Base-by-base conservation (phyloP, 2,113 vertebrate species). In the Elanus axillaris region DNA sequence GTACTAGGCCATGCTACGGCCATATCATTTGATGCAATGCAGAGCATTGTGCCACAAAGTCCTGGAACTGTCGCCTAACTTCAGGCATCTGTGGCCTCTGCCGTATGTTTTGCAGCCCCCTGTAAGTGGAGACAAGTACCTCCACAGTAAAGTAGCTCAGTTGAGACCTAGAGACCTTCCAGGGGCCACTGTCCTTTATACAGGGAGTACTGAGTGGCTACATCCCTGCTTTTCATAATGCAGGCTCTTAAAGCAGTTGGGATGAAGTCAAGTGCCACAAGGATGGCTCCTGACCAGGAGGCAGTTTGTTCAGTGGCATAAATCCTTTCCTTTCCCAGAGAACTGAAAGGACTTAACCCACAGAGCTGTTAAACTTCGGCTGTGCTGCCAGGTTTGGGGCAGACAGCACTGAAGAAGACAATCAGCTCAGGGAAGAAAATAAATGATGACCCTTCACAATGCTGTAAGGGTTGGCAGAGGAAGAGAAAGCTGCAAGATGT, bases 1-100 rank as follows among this genome's bases (percentile, higher is more conserved):
- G 20, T 17, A 82, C 16, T 4, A 67, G 32, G 18, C 0, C 0
- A 0, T 71, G 4, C 36, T n/a, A 10, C 11, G 6, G 15, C 38
- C 16, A 1, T 69, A 27, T 53, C 14, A 47, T 88, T 69, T 68
- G 22, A 63, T 42, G 7, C 10, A 69, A 9, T 13, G 10, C 4
- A 7, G 26, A 38, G 9, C 17, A 34, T 23, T 4, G 3, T 13
- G 14, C 23, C n/a, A 45, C n/a, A 25, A 11, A 80, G 20, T 68
- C 18, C 23, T 79, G 21, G 16, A 31, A 27, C 34, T 40, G 16
- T 23, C n/a, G 34, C 16, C 5, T 32, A 29, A 8, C 18, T 73
- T 77, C 48, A 88, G 48, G 23, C 15, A 63, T 3, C 36, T 59
- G 3, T 7, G 11, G 19, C 10, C 31, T 6, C 23, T 63, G 15